phyloP scores from a whole-genome alignment of 2,888 invertebrate species.

The Callimorpha dominula region DNA sequence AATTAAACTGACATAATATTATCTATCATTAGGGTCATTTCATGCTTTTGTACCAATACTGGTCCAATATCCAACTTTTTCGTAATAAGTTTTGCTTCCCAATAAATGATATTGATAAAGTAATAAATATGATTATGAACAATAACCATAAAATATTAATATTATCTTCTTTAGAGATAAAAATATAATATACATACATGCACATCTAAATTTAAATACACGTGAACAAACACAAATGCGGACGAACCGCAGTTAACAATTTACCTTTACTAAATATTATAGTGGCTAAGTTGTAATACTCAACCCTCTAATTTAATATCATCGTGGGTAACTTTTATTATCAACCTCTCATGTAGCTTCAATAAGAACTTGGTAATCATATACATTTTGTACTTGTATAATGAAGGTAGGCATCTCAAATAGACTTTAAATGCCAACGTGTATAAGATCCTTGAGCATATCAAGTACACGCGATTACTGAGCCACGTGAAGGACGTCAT shows the following conservation, averaged over 20 bases:
- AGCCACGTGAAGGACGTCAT: no score
- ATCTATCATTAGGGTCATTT: no score
- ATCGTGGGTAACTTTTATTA: not conserved
- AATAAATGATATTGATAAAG: not conserved
- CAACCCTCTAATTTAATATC: slow-evolving; percentile 1
- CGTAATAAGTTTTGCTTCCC: not conserved
- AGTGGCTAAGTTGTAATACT: slow-evolving; percentile 1
- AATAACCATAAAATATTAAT: not conserved
- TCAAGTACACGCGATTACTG: not conserved
- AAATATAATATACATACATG: not conserved
- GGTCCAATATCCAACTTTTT: no score
- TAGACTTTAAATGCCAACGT: not conserved
- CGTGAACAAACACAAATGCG: not conserved
- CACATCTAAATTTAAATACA: not conserved
- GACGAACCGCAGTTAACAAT: not conserved
- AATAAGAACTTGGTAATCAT: not conserved
- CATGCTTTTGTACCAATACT: no score
- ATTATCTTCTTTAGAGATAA: not conserved
- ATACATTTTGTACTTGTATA: not conserved
- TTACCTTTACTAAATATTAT: not conserved
- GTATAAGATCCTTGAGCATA: not conserved
- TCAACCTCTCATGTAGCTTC: not conserved
- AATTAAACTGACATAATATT: no score
- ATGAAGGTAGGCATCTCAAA: not conserved
- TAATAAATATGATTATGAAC: not conserved